phyloP scores from a whole-genome alignment of 2,797 vertebrate genomes.

The Pseudochirops cupreus region DNA sequence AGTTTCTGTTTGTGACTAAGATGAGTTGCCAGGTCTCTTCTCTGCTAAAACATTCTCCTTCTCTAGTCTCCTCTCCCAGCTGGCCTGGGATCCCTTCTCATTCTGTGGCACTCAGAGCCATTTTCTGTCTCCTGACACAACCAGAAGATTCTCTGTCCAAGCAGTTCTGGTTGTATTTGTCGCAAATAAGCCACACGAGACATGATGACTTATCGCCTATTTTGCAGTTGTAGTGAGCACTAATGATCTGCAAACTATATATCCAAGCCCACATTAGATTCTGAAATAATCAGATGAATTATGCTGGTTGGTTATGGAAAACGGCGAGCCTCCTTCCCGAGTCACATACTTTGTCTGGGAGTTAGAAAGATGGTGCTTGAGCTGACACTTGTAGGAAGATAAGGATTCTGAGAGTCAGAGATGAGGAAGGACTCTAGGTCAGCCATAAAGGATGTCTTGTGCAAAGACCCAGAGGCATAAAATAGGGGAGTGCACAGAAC shows the following conservation, averaged over 20 bases:
- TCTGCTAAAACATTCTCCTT: neutral
- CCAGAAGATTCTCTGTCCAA: neutral
- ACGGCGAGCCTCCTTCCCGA: neutral
- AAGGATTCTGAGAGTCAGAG: neutral
- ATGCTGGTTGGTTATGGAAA: neutral
- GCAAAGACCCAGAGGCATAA: neutral
- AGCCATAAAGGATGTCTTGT: neutral
- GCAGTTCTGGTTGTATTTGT: neutral
- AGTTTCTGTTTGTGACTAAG: neutral
- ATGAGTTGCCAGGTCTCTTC: neutral
- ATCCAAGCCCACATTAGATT: neutral
- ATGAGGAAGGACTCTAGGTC: neutral
- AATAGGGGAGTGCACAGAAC: neutral
- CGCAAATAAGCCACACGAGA: neutral
- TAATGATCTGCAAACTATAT: neutral
- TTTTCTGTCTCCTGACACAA: neutral
- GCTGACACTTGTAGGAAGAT: neutral
- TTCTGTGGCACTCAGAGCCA: neutral
- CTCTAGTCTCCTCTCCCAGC: neutral
- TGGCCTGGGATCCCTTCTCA: neutral
- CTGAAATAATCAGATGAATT: neutral
- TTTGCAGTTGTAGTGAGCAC: neutral
- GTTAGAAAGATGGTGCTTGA: neutral
- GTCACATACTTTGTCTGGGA: neutral
- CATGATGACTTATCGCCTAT: neutral